Base-by-base conservation (phyloP, 2,113 vertebrate species). In the Sebastes fasciatus region DNA sequence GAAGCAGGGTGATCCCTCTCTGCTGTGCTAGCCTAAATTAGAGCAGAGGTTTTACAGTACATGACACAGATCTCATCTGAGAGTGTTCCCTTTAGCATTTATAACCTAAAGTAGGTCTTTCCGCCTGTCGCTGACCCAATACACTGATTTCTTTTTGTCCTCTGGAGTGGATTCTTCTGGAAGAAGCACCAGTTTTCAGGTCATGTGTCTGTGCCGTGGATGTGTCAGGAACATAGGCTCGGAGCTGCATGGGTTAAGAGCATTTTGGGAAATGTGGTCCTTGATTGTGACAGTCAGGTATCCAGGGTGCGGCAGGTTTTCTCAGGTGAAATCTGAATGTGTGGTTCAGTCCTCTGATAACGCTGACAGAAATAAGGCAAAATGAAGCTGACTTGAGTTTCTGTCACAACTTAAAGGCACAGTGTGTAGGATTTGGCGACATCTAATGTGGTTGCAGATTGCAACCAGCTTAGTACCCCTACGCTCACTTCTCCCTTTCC, bases 41-140 rank as follows among this genome's bases (percentile, higher is more conserved):
- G 48, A 76, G 23, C n/a, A 2, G 16, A 45, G 60, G 3, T 13
- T 14, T 74, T 21, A 58, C 45, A 66, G 66, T 21, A 66, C 84
- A 55, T 48, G 76, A 80, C 88, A 89, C 75, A 88, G 84, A 85
- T 86, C 11, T 57, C 55, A 12, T 19, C 54, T 34, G 64, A 70
- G 17, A 23, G 63, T 58, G 54, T 62, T 73, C 79, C 75, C 79
- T 68, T 79, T 42, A 48, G 87, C 74, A 76, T 83, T 74, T 77
- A 23, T 63, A 82, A 78, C 75, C 69, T 69, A 67, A 88, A 89
- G 82, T 83, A 84, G 86, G 74, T 84, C 80, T 84, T 78, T 66
- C 46, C 83, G 74, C 63, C 48, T 43, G 48, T 13, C 52, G 49
- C 70, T 84, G 80, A 87, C 77, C 86, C 74, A 71, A 51, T 76